Conservation (phyloP, 2,797 vertebrate species). For the Macropus fuliginosus region DNA sequence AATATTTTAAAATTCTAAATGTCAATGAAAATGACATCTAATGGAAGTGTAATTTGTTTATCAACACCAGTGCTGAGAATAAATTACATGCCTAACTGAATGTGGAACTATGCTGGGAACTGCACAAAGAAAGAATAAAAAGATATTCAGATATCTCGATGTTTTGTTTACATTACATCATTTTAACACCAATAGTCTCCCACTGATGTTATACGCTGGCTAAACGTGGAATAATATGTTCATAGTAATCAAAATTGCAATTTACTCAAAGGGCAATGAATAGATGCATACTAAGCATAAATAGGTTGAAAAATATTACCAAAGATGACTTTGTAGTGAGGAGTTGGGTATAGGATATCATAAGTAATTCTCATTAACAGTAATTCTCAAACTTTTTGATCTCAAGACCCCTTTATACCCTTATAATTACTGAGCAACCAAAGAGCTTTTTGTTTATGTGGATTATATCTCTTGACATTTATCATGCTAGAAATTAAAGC, state of each 20-base stretch:
- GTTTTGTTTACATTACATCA: not conserved
- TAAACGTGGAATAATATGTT: not conserved
- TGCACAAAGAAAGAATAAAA: not conserved
- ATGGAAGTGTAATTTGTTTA: not conserved
- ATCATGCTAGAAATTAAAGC: not conserved
- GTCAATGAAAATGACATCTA: not conserved
- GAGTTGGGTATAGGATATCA: not conserved
- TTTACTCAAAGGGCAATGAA: not conserved
- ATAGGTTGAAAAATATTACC: not conserved
- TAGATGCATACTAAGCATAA: not conserved
- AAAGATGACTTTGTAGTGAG: not conserved
- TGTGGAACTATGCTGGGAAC: not conserved
- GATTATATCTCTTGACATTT: not conserved
- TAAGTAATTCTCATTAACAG: not conserved
- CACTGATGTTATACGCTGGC: not conserved
- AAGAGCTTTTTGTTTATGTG: not conserved
- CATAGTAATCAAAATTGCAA: not conserved
- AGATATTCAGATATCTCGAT: not conserved
- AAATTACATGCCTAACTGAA: not conserved
- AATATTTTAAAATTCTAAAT: not conserved
- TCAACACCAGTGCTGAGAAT: not conserved
- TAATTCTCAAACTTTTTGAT: not conserved
- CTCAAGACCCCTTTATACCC: not conserved
- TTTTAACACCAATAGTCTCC: not conserved
- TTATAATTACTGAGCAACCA: not conserved